Conservation (phyloP, 2,113 vertebrate genomes). For the Martes martes region DNA sequence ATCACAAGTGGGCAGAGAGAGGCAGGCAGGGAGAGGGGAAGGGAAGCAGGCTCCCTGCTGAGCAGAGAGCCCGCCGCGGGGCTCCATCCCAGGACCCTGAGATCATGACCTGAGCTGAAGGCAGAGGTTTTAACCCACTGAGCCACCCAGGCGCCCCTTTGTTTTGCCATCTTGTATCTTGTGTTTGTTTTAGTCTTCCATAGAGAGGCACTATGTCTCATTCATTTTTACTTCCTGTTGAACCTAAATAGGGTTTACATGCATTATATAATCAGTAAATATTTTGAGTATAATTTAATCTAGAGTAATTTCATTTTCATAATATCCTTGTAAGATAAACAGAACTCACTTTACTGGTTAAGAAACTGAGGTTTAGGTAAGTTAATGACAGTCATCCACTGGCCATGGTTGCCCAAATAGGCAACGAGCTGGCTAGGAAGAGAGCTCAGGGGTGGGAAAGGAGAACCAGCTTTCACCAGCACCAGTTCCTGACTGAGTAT, state of each 20-base stretch:
- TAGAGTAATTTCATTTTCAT: background rate
- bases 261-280: background rate
- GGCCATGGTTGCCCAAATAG: background rate
- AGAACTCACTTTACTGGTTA: background rate
- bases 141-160: background rate
- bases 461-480: background rate
- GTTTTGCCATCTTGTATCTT: background rate
- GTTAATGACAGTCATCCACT: background rate
- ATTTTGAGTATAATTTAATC: background rate
- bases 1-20: no score
- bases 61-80: no score
- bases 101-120: no score
- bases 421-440: background rate
- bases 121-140: no score
- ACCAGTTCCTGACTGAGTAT: background rate
- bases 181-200: background rate
- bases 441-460: background rate
- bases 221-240: background rate
- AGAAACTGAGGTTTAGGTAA: background rate
- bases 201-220: background rate
- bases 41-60: no score
- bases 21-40: no score
- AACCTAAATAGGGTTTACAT: background rate
- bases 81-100: no score
- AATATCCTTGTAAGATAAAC: background rate